A percentile compares a stretch with the other conserved stretches of the same genome.
Conservation (phyloP, 2,888 invertebrate genomes). For the Pyrrhia umbra region DNA sequence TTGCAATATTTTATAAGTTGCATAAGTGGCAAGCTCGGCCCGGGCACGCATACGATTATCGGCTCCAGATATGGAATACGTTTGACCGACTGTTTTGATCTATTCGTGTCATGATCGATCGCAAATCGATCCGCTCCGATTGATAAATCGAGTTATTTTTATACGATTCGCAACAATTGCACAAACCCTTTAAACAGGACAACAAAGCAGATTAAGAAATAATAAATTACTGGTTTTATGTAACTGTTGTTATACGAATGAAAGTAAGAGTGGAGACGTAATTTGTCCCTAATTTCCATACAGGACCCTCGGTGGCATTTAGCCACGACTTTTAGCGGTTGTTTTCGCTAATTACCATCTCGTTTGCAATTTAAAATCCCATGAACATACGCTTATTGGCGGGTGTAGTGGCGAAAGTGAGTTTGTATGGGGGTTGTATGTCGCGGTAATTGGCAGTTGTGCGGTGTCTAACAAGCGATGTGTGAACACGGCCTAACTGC, state of each 20-base stretch:
- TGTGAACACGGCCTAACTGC: constrained; percentile 76
- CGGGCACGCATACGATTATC: constrained; percentile 81
- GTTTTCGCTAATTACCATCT: constrained; percentile 89
- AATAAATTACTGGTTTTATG: constrained; percentile 81
- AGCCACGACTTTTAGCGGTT: constrained; percentile 81
- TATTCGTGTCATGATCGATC: constrained; percentile 75
- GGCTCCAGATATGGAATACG: constrained; percentile 76
- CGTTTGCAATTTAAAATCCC: constrained; percentile 88
- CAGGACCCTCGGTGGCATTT: constrained; percentile 83
- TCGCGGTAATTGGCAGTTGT: constrained; percentile 83
- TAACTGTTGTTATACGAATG: constrained; percentile 82
- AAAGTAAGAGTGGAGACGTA: constrained; percentile 87
- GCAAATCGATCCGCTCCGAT: constrained; percentile 60
- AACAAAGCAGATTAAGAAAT: constrained; percentile 82
- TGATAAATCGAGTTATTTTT: constrained; percentile 56
- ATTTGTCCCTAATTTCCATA: constrained; percentile 89
- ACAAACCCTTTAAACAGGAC: constrained; percentile 72
- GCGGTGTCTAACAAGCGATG: constrained; percentile 71
- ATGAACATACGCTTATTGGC: constrained; percentile 70
- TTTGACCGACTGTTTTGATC: constrained; percentile 80
- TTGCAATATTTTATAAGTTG: constrained; percentile 87
- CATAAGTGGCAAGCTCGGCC: constrained; percentile 78
- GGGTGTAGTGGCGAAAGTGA: constrained; percentile 80
- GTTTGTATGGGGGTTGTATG: constrained; percentile 77
- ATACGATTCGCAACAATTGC: constrained; percentile 70